Base-by-base conservation (phyloP, 1,140 invertebrate genomes). In the Drosophila sulfurigaster region DNA sequence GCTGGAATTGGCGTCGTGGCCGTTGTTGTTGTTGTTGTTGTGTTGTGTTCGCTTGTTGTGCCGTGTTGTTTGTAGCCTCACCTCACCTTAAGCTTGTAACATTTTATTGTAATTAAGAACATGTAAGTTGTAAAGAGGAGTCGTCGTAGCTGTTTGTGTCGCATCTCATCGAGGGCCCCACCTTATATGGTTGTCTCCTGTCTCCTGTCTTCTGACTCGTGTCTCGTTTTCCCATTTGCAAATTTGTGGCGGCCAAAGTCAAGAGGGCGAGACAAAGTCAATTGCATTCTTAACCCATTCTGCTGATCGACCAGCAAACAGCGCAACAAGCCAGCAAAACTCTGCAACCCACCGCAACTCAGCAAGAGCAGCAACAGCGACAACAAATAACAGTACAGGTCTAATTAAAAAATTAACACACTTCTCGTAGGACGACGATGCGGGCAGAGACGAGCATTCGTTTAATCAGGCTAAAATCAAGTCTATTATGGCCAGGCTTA, bases 361-460 rank as follows among this genome's bases (percentile, higher is more conserved):
- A 45, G 52, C 68, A 83, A 70, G 59, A 60, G 75, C 73, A 75
- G 72, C 65, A 46, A 57, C 81, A 69, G 59, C 71, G 38, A 69
- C 72, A 69, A 82, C 86, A 87, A 87, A 90, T 91, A 87, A 87
- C 87, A 82, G 82, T 91, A 87, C 87, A 91, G 90, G 75, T 89
- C 86, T 89, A 89, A 88, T 88, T 88, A 88, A 88, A 88, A 88
- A 88, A 88, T 88, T 89, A 88, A 89, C 86, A 89, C 85, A 88
- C 79, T 73, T 75, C 25, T 10, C 32, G 10, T 20, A 6, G 48
- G 15, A n/a, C 6, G 41, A 38, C 30, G 28, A 10, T 32, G 41
- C 41, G n/a, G 41, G 41, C 38, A 41, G 20, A 48, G 70, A 28
- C 11, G 10, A 57, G 57, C 85, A 82, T 88, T 81, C 85, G 71